Evolutionary conservation across 2,888 invertebrate genomes (phyloP), one percentile per base, ranked within the genome.

Genomic region (Idaea dimidiata): DNA sequence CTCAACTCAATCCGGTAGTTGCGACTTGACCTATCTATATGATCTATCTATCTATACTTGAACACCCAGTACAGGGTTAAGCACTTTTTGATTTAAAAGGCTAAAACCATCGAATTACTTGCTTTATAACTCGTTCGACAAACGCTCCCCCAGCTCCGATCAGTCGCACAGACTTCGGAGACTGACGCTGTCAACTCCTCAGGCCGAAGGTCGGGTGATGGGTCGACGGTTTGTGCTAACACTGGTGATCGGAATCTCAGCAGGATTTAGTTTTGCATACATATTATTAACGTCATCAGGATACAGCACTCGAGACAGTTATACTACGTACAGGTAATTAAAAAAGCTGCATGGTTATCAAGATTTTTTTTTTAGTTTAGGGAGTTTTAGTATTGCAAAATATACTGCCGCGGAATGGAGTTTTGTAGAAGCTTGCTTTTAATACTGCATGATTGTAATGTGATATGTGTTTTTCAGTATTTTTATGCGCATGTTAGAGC

Each of bases 251-350:
- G 97, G 96, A 72, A 94, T 96, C 78, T 93, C 95, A 6, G 95
- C 95, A 76, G 96, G 96, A 76, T 96, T 97, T 91, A 94, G 95
- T 82, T 95, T 96, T 78, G 96, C 96, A 66, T 96, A 96, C 84
- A 92, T 96, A 72, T 88, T 95, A 72, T 93, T 95, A 81, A 94
- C 94, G 73, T 93, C 94, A 58, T 85, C 93, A 72, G 93, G 93
- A 84, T 91, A 93, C 80, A 79, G 88, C 66, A 86, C 24, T 24
- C 24, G 89, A 72, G 93, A 93, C 66, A 75, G 82, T 74, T 87
- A 82, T 86, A 81, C 87, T 65, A 84, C 81, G 66, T 93, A 84
- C 93, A 91, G 87, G 94, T 93, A 93, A 87, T 82, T 78, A 67
- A 70, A 70, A 72, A 59, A 66, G 69, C 70, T 73, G 81, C 71